Evolutionary conservation across 2,113 vertebrate species (phyloP).

Genomic region (Ptychochromis oligacanthus): DNA sequence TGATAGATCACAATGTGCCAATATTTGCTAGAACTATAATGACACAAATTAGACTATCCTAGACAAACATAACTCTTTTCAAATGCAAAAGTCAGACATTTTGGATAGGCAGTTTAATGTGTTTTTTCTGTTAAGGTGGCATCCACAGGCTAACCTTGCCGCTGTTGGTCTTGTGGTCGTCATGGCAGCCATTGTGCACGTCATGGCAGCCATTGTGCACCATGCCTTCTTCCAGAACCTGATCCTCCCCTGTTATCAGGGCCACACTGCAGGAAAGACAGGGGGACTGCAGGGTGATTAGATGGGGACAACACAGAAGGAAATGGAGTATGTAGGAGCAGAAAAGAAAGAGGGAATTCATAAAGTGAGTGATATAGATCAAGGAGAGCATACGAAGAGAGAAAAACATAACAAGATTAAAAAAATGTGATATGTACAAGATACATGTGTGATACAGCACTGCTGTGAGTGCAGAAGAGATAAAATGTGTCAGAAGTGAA

Average conservation of each 20-base stretch:
- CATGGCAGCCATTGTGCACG: conserved; percentile 86
- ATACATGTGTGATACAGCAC: not conserved
- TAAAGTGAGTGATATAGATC: not conserved
- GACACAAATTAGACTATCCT: not conserved
- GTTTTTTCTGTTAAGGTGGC: conserved; percentile 5
- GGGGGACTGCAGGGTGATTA: conserved; percentile 74
- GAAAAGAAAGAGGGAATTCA: not conserved
- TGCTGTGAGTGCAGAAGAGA: not conserved
- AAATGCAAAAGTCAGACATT: not conserved
- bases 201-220: conserved; percentile 88
- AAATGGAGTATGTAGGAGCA: not conserved
- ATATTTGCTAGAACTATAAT: not conserved
- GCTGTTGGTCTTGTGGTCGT: conserved; percentile 84
- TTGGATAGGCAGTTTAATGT: not conserved
- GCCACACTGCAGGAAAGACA: conserved; percentile 86
- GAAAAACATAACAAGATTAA: conserved; percentile 11
- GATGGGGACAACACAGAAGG: not conserved
- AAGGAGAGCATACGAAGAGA: not conserved
- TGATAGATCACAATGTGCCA: not conserved
- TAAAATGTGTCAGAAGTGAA: not conserved
- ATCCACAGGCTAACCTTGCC: conserved; percentile 73
- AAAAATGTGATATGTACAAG: no score
- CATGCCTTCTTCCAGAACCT: conserved; percentile 78
- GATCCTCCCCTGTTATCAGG: conserved; percentile 80
- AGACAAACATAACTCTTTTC: not conserved